Base-by-base conservation (phyloP, 2,888 invertebrate species). In the Orchesella flavescens region DNA sequence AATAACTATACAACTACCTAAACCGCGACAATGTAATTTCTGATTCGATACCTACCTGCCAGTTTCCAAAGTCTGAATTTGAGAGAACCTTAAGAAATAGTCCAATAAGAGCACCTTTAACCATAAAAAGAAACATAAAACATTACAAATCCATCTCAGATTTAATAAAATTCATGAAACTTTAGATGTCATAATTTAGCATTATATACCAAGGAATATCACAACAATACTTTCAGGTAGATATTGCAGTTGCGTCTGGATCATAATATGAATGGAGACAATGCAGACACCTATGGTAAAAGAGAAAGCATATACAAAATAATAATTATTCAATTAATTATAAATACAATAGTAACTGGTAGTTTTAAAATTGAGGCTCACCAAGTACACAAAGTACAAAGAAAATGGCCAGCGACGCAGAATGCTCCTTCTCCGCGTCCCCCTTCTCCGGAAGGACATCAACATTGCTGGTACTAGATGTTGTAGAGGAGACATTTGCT, bases 171-270 rank as follows among this genome's bases (percentile, higher is more conserved):
- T 23, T 23, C 1, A 53, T 59, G 24, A 44, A 44, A 9, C 44
- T 44, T 44, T 12, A 7, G 44, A 44, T 44, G 12, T 44, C 12
- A 44, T 44, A 44, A 44, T 9, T 49, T 23, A 24, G 12, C 7
- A 65, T 53, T 68, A 24, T 87, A 90, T 88, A 92, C 92, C 92
- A 19, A 99, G 92, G 89, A 98, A 95, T 21, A 99, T 97, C 86
- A 99, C 96, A 5, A 98, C 98, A 77, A 99, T 95, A 90, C 97
- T 98, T 91, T 99, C 99, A 0, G 99, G 99, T 49, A 99, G 92
- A 90, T 97, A 99, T 88, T 97, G 96, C 89, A 99, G 96, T 88
- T 97, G 96, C 13, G 97, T 97, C 90, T 97, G 95, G 34, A 99
- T 92, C 94, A 99, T 95, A 4, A 96, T 92, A 90, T 99, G 99